phyloP scores from a whole-genome alignment of 2,113 vertebrate genomes.

The Prinia subflava region DNA sequence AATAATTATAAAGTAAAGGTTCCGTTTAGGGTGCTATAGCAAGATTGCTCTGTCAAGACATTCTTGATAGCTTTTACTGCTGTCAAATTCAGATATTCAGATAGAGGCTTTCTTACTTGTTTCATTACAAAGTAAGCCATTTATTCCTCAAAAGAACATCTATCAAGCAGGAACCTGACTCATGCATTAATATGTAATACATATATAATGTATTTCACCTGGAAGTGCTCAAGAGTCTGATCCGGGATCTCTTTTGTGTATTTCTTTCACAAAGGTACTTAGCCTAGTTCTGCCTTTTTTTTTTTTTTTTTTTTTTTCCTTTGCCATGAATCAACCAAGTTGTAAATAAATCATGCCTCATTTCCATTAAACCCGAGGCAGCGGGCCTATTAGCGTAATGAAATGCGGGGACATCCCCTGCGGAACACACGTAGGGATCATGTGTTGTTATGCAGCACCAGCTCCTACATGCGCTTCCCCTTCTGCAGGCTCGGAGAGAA shows the following conservation, averaged over 20 bases:
- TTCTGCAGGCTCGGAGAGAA: not conserved
- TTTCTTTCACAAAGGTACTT: not conserved
- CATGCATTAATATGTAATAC: not conserved
- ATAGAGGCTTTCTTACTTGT: not conserved
- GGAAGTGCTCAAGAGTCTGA: not conserved
- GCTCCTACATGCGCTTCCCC: fast-evolving
- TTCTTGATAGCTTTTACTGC: not conserved
- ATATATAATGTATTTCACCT: not conserved
- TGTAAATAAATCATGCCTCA: not conserved
- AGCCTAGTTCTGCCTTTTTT: not conserved
- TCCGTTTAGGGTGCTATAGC: not conserved
- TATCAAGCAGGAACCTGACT: not conserved
- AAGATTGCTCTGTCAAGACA: not conserved
- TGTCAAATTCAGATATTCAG: not conserved
- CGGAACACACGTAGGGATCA: fast-evolving
- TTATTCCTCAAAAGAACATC: not conserved
- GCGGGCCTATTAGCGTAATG: not conserved
- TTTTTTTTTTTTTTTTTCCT: fast-evolving
- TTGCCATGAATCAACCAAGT: not conserved
- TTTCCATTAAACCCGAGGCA: not conserved
- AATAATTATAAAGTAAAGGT: not conserved
- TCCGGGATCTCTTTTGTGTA: not conserved
- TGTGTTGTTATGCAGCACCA: fast-evolving
- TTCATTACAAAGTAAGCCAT: not conserved
- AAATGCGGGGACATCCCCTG: fast-evolving